These are phyloP conservation scores for Clarias platycephalus DNA, from an alignment of 2,797 vertebrate species.

Conservation along the genomic window DNA sequence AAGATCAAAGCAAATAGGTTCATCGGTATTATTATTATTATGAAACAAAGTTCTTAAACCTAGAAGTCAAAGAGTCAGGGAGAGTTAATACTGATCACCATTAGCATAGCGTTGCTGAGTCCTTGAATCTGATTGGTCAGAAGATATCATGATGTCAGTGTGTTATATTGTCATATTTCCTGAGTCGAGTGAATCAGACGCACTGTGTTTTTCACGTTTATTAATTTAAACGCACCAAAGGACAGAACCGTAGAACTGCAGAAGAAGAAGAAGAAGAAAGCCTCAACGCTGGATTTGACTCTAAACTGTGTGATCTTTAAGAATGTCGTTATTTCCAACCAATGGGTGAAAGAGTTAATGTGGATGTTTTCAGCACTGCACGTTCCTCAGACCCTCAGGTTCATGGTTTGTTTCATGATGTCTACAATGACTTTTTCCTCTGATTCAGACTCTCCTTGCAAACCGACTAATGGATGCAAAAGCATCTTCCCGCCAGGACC, in stretches of 20 bases:
- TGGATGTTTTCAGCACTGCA: not conserved
- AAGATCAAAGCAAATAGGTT: slow-evolving; percentile 4
- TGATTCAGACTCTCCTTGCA: not conserved
- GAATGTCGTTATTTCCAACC: no score
- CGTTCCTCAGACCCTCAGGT: not conserved
- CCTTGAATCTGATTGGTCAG: not conserved
- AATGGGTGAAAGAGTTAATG: not conserved
- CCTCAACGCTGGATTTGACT: not conserved
- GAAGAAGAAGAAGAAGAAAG: not conserved
- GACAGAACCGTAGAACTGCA: not conserved
- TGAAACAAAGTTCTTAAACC: not conserved
- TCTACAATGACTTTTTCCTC: not conserved
- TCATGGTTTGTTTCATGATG: not conserved
- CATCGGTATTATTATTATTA: not conserved
- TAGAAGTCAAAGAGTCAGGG: not conserved
- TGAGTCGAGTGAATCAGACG: not conserved
- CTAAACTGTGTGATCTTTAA: not conserved
- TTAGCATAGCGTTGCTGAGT: not conserved
- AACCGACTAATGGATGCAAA: not conserved
- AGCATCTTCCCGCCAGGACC: not conserved
- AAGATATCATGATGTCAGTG: not conserved
- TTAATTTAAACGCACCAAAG: not conserved
- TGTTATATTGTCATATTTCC: not conserved
- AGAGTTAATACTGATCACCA: not conserved
- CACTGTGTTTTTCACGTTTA: not conserved